These are phyloP conservation scores for Gobio gobio DNA, from an alignment of 2,113 vertebrate genomes.

Conservation along the genomic window DNA sequence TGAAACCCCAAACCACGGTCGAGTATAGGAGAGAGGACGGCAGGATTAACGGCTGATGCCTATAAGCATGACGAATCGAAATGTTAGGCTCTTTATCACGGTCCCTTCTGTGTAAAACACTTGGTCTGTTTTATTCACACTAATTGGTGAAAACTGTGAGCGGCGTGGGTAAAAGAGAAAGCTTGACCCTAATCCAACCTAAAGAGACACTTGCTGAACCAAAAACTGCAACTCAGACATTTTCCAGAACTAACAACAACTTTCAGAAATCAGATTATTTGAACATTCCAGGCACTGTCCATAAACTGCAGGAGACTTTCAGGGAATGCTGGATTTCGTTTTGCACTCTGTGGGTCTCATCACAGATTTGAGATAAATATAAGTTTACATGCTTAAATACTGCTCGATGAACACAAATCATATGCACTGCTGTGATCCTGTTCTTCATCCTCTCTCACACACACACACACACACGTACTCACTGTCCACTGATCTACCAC, in stretches of 20 bases:
- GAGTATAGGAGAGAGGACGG: neutral
- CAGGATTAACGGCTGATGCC: constrained; percentile 7
- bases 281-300: constrained; percentile 18
- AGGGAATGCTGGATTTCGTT: neutral
- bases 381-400: neutral
- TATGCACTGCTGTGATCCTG: neutral
- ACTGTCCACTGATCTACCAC: neutral
- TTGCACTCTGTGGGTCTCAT: neutral
- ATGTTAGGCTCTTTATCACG: neutral
- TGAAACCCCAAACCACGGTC: neutral
- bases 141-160: constrained; percentile 33
- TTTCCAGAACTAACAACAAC: constrained; percentile 28
- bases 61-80: constrained; percentile 27
- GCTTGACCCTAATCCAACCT: constrained; percentile 22
- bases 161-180: neutral
- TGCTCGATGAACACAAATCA: neutral
- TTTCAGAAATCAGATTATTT: constrained; percentile 34
- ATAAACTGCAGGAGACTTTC: constrained; percentile 43
- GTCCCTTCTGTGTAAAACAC: neutral
- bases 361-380: neutral
- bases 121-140: neutral
- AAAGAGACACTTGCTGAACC: neutral
- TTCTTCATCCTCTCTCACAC: neutral
- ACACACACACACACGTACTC: neutral
- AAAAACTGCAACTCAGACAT: neutral